Conservation (phyloP, 2,888 invertebrate genomes). For the Diabrotica balteata region DNA sequence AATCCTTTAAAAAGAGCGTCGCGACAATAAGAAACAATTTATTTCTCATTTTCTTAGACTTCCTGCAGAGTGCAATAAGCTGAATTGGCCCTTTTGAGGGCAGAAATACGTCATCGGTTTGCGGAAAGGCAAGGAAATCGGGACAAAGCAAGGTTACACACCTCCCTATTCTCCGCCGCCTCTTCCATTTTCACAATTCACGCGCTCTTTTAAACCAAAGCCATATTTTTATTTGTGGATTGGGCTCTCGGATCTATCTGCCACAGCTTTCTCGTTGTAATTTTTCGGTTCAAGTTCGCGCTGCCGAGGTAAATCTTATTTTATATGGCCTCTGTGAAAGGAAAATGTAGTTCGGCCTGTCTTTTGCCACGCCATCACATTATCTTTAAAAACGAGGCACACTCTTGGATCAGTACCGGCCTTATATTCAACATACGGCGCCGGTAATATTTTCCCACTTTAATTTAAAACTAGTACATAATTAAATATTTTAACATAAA, state of each 20-base stretch:
- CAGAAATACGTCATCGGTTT: conserved; percentile 26
- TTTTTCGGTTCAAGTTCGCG: conserved; percentile 55
- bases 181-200: conserved; percentile 36
- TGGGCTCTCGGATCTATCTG: conserved; percentile 54
- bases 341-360: conserved; percentile 34
- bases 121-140: conserved; percentile 25
- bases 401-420: background rate
- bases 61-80: conserved; percentile 29
- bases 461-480: too few species aligned
- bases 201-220: conserved; percentile 49
- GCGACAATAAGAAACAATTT: conserved; percentile 25
- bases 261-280: conserved; percentile 52
- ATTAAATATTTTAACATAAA: too few species aligned
- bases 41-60: conserved; percentile 20
- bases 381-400: conserved; percentile 29
- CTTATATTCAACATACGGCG: background rate
- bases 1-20: conserved; percentile 4
- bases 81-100: conserved; percentile 24
- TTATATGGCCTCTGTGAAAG: conserved; percentile 47
- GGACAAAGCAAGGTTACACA: conserved; percentile 30
- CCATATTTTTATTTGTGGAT: conserved; percentile 56
- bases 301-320: conserved; percentile 53
- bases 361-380: conserved; percentile 34
- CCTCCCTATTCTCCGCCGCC: conserved; percentile 23
- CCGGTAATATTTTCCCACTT: too few species aligned